A percentile compares a stretch with the other conserved stretches of the same genome.
phyloP scores from a whole-genome alignment of 2,113 vertebrate genomes.

The Chaetodon auriga region DNA sequence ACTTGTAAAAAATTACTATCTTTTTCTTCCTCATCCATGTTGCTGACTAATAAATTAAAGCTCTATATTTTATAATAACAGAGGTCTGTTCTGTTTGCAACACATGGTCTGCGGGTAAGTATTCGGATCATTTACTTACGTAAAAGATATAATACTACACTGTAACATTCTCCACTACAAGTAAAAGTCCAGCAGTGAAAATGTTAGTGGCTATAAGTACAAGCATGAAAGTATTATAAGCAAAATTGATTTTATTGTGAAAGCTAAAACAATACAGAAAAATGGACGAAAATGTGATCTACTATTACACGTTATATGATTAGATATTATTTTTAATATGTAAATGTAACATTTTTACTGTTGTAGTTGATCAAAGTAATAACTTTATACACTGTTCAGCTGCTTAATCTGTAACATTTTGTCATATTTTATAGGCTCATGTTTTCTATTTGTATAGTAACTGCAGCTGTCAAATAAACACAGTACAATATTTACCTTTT shows the following conservation, averaged over 20 bases:
- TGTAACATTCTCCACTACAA: neutral
- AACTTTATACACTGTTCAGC: neutral
- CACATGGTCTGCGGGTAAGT: neutral
- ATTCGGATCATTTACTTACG: neutral
- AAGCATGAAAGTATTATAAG: too few relatives aligned
- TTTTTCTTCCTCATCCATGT: constrained; percentile 84
- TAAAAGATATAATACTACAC: neutral
- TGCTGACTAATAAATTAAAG: constrained; percentile 89
- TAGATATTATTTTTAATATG: neutral
- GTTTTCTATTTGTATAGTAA: neutral
- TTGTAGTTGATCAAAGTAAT: neutral
- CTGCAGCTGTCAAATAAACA: neutral
- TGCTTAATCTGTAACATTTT: neutral
- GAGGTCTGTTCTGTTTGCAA: constrained; percentile 53
- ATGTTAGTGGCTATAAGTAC: too few relatives aligned
- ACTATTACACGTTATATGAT: neutral
- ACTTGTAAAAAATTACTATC: constrained; percentile 81
- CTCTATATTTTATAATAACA: constrained; percentile 90
- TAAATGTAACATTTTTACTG: neutral
- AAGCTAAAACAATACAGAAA: too few relatives aligned
- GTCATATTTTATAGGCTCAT: neutral
- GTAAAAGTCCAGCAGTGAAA: too few relatives aligned
- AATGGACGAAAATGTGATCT: too few relatives aligned
- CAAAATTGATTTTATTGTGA: too few relatives aligned
- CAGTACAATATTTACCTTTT: neutral